phyloP scores from a whole-genome alignment of 2,113 vertebrate species.

The Falco punctatus region DNA sequence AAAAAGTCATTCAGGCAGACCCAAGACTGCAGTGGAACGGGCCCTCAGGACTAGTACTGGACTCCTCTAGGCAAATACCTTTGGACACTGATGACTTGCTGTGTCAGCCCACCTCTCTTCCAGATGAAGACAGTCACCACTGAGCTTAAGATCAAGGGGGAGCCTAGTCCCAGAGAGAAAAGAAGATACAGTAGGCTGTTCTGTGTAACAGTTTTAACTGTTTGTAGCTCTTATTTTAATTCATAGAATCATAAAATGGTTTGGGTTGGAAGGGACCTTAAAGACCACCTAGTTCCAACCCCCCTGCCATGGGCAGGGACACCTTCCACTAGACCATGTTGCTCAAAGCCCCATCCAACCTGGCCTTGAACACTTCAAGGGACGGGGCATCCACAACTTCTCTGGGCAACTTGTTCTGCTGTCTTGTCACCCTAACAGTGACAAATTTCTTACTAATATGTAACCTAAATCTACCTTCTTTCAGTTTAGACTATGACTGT shows the following conservation, averaged over 20 bases:
- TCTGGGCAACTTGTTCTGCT: no score
- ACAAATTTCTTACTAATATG: no score
- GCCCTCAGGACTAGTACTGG: background rate
- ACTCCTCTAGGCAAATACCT: background rate
- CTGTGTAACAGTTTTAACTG: background rate
- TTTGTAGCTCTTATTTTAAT: background rate
- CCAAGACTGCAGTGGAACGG: background rate
- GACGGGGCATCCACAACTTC: no score
- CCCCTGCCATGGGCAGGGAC: no score
- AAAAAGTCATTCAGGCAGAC: background rate
- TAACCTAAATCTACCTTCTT: no score
- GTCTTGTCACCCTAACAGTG: no score
- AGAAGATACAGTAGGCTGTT: background rate
- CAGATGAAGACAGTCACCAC: background rate
- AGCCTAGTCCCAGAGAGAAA: background rate
- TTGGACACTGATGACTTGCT: background rate
- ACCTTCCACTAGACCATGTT: no score
- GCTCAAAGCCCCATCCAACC: no score
- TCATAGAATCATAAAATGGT: no score
- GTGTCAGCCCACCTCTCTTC: background rate
- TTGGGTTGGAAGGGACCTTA: no score
- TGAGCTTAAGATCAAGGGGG: background rate
- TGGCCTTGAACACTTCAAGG: no score
- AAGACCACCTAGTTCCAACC: no score
- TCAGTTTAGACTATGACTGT: background rate